Conservation (phyloP, 2,113 vertebrate species). For the Eubucco bourcierii region DNA sequence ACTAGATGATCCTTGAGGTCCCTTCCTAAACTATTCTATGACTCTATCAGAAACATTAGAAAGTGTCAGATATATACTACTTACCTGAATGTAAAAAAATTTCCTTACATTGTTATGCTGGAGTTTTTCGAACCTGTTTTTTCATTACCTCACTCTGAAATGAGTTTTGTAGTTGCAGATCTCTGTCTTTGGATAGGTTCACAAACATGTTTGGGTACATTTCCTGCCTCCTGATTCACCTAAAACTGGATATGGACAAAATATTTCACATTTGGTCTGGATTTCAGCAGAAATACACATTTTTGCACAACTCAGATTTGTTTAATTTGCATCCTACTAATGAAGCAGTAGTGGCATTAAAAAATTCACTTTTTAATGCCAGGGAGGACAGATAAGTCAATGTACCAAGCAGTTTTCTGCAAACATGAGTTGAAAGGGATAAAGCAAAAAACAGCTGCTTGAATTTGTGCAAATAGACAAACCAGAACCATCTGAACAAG, state of each 20-base stretch:
- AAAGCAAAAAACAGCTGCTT: neutral
- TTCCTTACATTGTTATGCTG: neutral
- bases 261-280: neutral
- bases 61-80: neutral
- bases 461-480: neutral
- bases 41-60: neutral
- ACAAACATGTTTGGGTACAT: neutral
- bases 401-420: constrained; percentile 19
- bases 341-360: neutral
- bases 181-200: neutral
- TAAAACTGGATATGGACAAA: neutral
- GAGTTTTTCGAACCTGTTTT: neutral
- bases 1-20: too few relatives aligned
- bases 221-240: neutral
- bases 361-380: neutral
- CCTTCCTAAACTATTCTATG: too few relatives aligned
- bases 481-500: neutral
- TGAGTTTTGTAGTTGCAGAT: neutral
- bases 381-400: neutral
- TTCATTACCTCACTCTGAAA: neutral
- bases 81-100: neutral
- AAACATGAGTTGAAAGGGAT: neutral
- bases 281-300: neutral
- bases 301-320: neutral
- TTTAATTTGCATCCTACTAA: neutral